Conservation (phyloP, 2,888 invertebrate genomes). For the Synergus itoensis region DNA sequence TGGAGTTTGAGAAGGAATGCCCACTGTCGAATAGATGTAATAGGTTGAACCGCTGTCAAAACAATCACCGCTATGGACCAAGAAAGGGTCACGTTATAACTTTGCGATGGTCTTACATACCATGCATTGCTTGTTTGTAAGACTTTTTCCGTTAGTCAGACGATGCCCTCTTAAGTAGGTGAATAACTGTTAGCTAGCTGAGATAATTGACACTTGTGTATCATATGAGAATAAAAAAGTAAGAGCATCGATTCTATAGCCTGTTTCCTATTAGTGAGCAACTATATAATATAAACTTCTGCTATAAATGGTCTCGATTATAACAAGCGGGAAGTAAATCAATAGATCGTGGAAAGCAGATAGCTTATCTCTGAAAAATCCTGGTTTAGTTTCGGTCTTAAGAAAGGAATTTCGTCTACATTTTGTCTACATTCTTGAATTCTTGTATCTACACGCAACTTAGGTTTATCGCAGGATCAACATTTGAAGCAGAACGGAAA, state of each 20-base stretch:
- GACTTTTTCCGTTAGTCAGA: too few relatives aligned
- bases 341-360: not conserved
- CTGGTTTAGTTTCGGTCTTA: not conserved
- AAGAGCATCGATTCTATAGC: too few relatives aligned
- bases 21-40: not conserved
- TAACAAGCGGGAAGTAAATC: not conserved
- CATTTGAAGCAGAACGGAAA: slow-evolving; percentile 12
- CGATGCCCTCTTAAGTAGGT: not conserved
- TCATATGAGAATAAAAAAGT: too few relatives aligned
- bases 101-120: too few relatives aligned
- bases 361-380: not conserved
- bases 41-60: not conserved
- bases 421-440: not conserved
- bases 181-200: not conserved
- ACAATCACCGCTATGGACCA: not conserved
- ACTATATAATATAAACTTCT: too few relatives aligned
- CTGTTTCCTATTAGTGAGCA: too few relatives aligned
- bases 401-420: slow-evolving; percentile 4
- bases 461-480: not conserved
- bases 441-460: not conserved
- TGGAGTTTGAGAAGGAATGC: not conserved
- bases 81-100: not conserved
- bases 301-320: too few relatives aligned
- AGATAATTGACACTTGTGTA: not conserved
- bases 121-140: too few relatives aligned